Evolutionary conservation across 2,797 vertebrate species (phyloP).

Genomic region (Liparis tanakae): DNA sequence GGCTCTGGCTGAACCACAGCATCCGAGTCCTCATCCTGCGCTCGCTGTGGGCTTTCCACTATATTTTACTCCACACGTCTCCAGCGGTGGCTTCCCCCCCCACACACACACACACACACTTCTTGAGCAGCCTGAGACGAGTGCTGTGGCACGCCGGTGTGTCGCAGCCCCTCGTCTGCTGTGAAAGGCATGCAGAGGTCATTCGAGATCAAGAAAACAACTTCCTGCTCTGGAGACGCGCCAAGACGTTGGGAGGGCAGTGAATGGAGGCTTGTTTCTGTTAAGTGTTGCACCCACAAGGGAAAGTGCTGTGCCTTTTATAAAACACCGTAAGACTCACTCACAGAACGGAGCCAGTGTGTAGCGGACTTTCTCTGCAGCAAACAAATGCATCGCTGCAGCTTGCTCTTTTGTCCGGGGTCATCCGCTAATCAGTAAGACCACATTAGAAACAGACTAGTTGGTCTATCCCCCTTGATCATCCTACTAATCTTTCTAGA

Average conservation of each 20-base stretch:
- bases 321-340: conserved; percentile 23
- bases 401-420: conserved; percentile 35
- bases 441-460: conserved; percentile 47
- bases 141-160: conserved; percentile 41
- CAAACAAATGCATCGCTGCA: not conserved
- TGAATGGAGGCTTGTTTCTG: conserved; percentile 63
- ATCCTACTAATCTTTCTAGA: conserved; percentile 65
- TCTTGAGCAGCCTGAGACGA: conserved; percentile 18
- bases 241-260: conserved; percentile 59
- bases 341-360: too few relatives aligned
- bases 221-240: conserved; percentile 73
- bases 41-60: not conserved
- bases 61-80: not conserved
- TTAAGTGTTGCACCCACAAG: conserved; percentile 33
- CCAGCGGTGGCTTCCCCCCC: too few relatives aligned
- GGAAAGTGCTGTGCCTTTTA: conserved; percentile 47
- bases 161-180: conserved; percentile 53
- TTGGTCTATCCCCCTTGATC: conserved; percentile 41
- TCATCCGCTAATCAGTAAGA: conserved; percentile 53
- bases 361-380: not conserved
- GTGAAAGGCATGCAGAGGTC: conserved; percentile 67
- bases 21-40: not conserved
- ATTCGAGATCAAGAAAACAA: conserved; percentile 69
- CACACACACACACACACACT: too few relatives aligned
- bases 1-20: not conserved